Percentiles rank a stretch among this genome's conserved stretches.
These are phyloP conservation scores for Istiophorus platypterus DNA, from an alignment of 2,113 vertebrate species.

Conservation along the genomic window DNA sequence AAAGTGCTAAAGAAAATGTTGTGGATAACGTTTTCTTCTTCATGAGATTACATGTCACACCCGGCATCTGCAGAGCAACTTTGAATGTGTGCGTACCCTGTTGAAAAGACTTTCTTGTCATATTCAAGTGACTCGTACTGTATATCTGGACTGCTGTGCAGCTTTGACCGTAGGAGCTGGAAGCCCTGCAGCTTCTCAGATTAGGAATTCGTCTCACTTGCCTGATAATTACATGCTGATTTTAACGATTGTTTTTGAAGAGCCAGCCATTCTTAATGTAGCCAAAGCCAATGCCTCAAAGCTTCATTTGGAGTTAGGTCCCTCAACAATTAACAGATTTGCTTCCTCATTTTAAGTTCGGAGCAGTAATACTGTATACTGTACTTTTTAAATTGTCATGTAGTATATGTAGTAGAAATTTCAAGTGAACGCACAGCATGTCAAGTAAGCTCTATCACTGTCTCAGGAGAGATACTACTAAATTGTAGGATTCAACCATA, in stretches of 20 bases:
- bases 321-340: conserved; percentile 57
- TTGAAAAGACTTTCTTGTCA: conserved; percentile 12
- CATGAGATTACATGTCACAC: neutral
- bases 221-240: conserved; percentile 72
- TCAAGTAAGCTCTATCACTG: neutral
- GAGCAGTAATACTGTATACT: conserved; percentile 33
- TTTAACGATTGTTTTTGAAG: conserved; percentile 73
- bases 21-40: neutral
- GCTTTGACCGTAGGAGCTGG: conserved; percentile 46
- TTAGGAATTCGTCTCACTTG: conserved; percentile 64
- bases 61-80: conserved; percentile 18
- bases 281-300: conserved; percentile 63
- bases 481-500: neutral
- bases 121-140: conserved; percentile 34
- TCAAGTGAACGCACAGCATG: neutral
- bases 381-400: conserved; percentile 18
- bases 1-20: neutral
- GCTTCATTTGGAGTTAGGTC: conserved; percentile 63
- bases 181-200: conserved; percentile 58
- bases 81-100: neutral
- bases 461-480: neutral
- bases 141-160: conserved; percentile 33
- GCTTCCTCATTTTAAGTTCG: conserved; percentile 52
- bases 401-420: neutral
- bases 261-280: conserved; percentile 80